phyloP scores from a whole-genome alignment of 2,797 vertebrate species.

The Falco peregrinus region DNA sequence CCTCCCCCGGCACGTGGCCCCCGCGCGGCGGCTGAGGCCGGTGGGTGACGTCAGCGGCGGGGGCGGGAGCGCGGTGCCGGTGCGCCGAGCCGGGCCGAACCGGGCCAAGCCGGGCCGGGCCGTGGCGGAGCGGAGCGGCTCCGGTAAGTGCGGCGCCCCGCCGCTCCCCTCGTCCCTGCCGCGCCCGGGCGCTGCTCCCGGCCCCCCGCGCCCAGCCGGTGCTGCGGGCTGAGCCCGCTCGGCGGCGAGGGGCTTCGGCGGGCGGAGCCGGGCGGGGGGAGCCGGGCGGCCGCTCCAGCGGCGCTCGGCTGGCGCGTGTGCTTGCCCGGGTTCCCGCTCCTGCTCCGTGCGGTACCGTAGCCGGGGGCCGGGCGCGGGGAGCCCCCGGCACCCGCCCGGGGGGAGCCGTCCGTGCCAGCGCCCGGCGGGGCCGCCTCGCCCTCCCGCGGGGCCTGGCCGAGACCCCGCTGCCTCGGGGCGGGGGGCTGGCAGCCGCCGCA shows the following conservation, averaged over 20 bases:
- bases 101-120: background rate
- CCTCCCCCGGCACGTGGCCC: background rate
- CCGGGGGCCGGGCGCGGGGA: background rate
- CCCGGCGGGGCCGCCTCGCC: background rate
- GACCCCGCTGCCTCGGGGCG: background rate
- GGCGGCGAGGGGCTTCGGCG: too few relatives aligned
- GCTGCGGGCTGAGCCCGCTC: too few relatives aligned
- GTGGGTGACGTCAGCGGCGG: constrained; percentile 3
- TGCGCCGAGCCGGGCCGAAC: background rate
- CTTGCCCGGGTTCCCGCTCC: too few relatives aligned
- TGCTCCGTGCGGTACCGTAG: too few relatives aligned
- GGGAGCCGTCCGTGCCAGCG: background rate
- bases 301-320: too few relatives aligned
- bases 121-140: background rate
- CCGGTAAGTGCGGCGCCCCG: background rate
- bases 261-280: too few relatives aligned
- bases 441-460: background rate
- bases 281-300: too few relatives aligned
- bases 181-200: too few relatives aligned
- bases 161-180: too few relatives aligned
- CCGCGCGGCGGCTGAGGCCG: background rate
- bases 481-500: background rate
- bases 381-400: background rate
- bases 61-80: constrained; percentile 16
- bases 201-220: background rate